A percentile compares a stretch with the other conserved stretches of the same genome.
Evolutionary conservation across 2,888 invertebrate species (phyloP).

Genomic region (Polydesmus complanatus): DNA sequence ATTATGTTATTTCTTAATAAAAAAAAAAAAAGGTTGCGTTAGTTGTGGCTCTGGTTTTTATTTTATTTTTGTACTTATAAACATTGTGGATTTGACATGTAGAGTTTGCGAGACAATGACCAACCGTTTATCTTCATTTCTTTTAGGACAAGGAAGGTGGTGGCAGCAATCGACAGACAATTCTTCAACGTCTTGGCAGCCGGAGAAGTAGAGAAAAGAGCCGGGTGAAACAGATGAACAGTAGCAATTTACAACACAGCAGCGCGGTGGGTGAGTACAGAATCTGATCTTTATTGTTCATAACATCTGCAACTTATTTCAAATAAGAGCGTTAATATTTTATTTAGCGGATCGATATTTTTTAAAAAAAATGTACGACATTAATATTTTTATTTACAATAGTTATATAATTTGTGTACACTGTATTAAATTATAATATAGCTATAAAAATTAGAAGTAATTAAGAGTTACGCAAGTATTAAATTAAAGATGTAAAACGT

Average conservation of each 20-base stretch:
- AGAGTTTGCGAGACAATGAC: not conserved
- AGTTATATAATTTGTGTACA: too few relatives aligned
- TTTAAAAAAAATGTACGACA: too few relatives aligned
- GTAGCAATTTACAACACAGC: not conserved
- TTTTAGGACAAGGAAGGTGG: not conserved
- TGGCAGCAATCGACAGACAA: not conserved
- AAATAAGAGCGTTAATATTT: too few relatives aligned
- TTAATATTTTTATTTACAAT: too few relatives aligned
- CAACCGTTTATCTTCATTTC: not conserved
- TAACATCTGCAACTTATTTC: too few relatives aligned
- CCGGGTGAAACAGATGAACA: not conserved
- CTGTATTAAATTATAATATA: too few relatives aligned
- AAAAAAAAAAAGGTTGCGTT: not conserved
- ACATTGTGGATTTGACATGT: not conserved
- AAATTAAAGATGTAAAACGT: too few relatives aligned
- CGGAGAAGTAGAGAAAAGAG: constrained; percentile 13
- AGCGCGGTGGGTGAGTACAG: not conserved
- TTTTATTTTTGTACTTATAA: not conserved
- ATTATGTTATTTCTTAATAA: not conserved
- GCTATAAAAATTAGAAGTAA: too few relatives aligned
- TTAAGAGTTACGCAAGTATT: too few relatives aligned
- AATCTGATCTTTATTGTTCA: too few relatives aligned
- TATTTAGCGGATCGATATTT: too few relatives aligned
- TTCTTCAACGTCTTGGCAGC: constrained; percentile 12
- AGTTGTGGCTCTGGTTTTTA: not conserved